A percentile compares a stretch with the other conserved stretches of the same genome.
These are phyloP conservation scores for Acleris holmiana DNA, from an alignment of 2,888 invertebrate genomes.

Conservation along the genomic window DNA sequence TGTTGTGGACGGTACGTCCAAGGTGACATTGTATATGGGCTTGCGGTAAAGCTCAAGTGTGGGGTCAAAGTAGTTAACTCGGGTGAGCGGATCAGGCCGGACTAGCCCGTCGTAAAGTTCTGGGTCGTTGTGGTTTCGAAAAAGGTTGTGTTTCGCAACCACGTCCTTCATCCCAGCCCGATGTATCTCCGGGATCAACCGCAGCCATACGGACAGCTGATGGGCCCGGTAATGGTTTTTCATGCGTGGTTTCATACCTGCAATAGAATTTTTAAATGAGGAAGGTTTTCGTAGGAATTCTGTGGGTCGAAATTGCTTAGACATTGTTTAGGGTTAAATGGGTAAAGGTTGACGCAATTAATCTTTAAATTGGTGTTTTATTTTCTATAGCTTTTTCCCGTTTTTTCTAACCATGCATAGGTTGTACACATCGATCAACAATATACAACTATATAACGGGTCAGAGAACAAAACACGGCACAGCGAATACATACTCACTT, in stretches of 20 bases:
- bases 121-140: constrained; percentile 94
- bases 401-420: no score
- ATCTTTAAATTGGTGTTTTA: constrained; percentile 54
- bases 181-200: constrained; percentile 96
- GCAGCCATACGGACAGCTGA: constrained; percentile 97
- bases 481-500: no score
- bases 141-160: constrained; percentile 94
- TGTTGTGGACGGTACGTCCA: constrained; percentile 80
- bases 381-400: constrained; percentile 1
- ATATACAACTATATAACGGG: no score
- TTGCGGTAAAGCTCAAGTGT: constrained; percentile 86
- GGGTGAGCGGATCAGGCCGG: constrained; percentile 91
- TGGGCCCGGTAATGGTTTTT: constrained; percentile 98
- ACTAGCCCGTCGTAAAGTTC: constrained; percentile 95
- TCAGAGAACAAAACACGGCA: no score
- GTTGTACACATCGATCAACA: no score
- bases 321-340: constrained; percentile 40
- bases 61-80: constrained; percentile 86
- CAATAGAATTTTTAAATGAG: constrained; percentile 61
- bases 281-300: constrained; percentile 48
- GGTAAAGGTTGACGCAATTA: constrained; percentile 57
- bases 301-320: constrained; percentile 46
- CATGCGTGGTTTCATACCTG: constrained; percentile 96
- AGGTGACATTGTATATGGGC: constrained; percentile 83
- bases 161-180: constrained; percentile 95